A percentile compares a stretch with the other conserved stretches of the same genome.
These are phyloP conservation scores for Eptatretus atami DNA, from an alignment of 2,797 vertebrate genomes.

Conservation along the genomic window DNA sequence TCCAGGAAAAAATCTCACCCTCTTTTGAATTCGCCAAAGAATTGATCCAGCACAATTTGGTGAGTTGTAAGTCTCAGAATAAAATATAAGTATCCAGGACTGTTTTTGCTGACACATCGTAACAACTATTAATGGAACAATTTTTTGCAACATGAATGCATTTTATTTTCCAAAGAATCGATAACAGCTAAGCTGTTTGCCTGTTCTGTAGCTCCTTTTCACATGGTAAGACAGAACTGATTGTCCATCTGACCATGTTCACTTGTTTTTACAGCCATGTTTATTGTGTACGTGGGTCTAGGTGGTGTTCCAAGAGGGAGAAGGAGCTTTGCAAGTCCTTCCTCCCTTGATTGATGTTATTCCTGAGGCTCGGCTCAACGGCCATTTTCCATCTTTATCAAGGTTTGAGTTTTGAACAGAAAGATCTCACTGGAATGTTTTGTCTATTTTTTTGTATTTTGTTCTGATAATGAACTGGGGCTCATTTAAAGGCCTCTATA, in stretches of 20 bases:
- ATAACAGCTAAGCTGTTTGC: too few species aligned
- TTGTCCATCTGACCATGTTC: too few species aligned
- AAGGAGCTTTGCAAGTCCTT: constrained; percentile 54
- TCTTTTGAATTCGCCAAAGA: constrained; percentile 93
- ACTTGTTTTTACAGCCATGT: neutral
- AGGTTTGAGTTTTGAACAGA: constrained; percentile 19
- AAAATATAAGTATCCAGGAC: neutral
- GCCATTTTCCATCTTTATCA: constrained; percentile 91
- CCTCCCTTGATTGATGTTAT: constrained; percentile 83
- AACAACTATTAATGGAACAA: neutral
- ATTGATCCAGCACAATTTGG: constrained; percentile 80
- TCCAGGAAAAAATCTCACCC: constrained; percentile 51
- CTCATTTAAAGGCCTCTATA: too few species aligned
- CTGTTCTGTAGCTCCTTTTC: too few species aligned
- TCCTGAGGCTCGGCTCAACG: constrained; percentile 66
- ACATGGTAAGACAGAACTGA: too few species aligned
- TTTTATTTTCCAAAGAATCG: too few species aligned
- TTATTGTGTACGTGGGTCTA: constrained; percentile 11
- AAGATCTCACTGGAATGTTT: too few species aligned
- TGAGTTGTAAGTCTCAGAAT: constrained; percentile 14
- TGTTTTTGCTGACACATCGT: too few species aligned
- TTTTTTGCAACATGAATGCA: too few species aligned
- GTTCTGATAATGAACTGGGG: too few species aligned
- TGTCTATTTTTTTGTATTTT: too few species aligned
- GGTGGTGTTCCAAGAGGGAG: constrained; percentile 87